Evolutionary conservation across 2,888 invertebrate genomes (phyloP).

Genomic region (Lepidonotus clava): DNA sequence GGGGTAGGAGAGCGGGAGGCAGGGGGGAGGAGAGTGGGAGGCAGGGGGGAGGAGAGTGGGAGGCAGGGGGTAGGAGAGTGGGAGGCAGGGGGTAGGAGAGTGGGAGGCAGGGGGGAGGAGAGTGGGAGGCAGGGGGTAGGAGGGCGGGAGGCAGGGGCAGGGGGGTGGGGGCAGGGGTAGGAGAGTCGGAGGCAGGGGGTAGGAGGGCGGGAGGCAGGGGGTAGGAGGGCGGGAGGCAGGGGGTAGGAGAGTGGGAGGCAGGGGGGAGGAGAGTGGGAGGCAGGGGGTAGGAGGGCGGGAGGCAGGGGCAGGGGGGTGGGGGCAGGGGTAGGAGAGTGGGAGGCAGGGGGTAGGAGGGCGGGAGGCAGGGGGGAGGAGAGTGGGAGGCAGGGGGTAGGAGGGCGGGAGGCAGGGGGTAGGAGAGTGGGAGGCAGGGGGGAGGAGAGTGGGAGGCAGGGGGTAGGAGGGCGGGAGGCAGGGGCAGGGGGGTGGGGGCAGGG

Average conservation of each 20-base stretch:
- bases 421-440: not conserved
- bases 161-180: too few species aligned
- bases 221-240: not conserved
- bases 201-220: too few species aligned
- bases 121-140: not conserved
- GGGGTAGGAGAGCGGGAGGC: not conserved
- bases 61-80: not conserved
- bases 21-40: not conserved
- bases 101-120: not conserved
- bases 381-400: too few species aligned
- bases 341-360: not conserved
- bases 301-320: not conserved
- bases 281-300: not conserved
- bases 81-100: not conserved
- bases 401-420: not conserved
- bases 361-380: not conserved
- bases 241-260: not conserved
- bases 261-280: not conserved
- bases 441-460: not conserved
- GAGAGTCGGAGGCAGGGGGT: too few species aligned
- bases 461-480: not conserved
- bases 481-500: too few species aligned
- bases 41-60: not conserved
- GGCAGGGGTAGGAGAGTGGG: not conserved
- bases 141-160: not conserved